Evolutionary conservation across 1,140 invertebrate species (phyloP).

Genomic region (Ceratosolen fusciceps): DNA sequence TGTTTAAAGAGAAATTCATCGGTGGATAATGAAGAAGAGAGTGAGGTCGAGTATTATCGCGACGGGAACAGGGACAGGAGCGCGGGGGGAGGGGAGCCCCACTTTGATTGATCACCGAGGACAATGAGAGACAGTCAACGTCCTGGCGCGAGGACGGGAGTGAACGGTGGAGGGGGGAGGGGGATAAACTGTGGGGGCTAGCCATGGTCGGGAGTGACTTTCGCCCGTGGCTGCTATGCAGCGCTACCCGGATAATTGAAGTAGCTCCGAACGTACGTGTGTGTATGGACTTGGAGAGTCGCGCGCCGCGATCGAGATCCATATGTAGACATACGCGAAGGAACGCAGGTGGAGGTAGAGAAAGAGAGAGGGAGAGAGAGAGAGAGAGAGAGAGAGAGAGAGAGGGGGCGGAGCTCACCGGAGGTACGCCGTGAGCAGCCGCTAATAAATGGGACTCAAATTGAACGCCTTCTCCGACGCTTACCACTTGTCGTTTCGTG

Average conservation of each 20-base stretch:
- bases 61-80: not conserved
- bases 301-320: conserved; percentile 16
- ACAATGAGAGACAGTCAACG: conserved; percentile 32
- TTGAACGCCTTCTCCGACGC: conserved; percentile 31
- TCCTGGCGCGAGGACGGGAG: too few species aligned
- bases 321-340: not conserved
- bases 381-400: not conserved
- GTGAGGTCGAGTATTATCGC: not conserved
- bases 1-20: conserved; percentile 42
- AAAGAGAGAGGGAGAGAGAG: not conserved
- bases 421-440: conserved; percentile 17
- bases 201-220: not conserved
- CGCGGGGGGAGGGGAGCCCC: not conserved
- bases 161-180: not conserved
- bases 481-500: conserved; percentile 4
- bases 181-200: too few species aligned
- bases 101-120: conserved; percentile 35
- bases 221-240: not conserved
- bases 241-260: conserved; percentile 30
- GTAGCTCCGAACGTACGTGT: not conserved
- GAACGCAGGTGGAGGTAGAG: not conserved
- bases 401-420: not conserved
- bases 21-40: conserved; percentile 24
- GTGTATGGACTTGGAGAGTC: not conserved
- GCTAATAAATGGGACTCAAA: conserved; percentile 45